Conservation (phyloP, 1,140 invertebrate genomes). For the Mercenaria mercenaria region DNA sequence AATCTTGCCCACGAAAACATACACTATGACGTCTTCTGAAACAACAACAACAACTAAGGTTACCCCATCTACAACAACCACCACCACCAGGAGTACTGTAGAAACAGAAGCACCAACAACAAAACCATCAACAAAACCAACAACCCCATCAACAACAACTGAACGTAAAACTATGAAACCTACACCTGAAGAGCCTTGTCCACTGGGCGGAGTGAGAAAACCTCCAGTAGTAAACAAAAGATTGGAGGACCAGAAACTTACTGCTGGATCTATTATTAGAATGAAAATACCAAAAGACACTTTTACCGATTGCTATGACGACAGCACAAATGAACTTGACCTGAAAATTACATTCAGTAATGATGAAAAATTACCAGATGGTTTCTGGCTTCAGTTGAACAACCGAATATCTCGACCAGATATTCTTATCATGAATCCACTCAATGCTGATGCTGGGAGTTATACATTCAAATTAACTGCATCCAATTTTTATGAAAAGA, state of each 20-base stretch:
- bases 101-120: constrained; percentile 13
- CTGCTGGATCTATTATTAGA: constrained; percentile 92
- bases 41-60: constrained; percentile 44
- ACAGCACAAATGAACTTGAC: constrained; percentile 90
- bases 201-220: constrained; percentile 32
- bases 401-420: constrained; percentile 76
- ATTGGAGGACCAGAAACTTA: constrained; percentile 84
- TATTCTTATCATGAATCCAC: constrained; percentile 88
- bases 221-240: constrained; percentile 66
- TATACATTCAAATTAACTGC: constrained; percentile 75
- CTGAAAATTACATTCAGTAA: constrained; percentile 91
- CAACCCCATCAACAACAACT: neutral
- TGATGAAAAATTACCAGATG: constrained; percentile 75
- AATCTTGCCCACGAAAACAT: constrained; percentile 69
- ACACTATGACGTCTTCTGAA: constrained; percentile 66
- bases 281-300: constrained; percentile 93
- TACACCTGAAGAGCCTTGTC: constrained; percentile 49
- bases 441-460: constrained; percentile 89
- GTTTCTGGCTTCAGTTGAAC: constrained; percentile 75
- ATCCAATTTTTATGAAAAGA: constrained; percentile 32
- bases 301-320: constrained; percentile 96
- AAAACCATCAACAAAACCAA: constrained; percentile 24
- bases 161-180: constrained; percentile 21
- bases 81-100: constrained; percentile 35
- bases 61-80: constrained; percentile 50